These are phyloP conservation scores for Lamproptera curius DNA, from an alignment of 2,888 invertebrate genomes.

Conservation along the genomic window DNA sequence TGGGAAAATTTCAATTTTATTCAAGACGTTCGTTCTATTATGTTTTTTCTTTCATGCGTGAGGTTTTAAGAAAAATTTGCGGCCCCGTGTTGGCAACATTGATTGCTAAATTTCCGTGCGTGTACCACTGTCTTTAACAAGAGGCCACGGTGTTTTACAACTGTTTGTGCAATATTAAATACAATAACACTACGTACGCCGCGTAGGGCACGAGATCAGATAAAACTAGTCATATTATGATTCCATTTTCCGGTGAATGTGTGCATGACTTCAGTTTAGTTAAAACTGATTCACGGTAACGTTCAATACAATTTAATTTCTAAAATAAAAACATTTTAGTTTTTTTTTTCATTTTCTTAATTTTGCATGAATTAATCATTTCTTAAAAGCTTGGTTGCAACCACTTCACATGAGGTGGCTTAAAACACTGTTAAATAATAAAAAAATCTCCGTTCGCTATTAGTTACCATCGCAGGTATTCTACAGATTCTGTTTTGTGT, in stretches of 20 bases:
- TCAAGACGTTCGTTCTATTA: neutral
- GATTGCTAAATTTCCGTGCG: conserved; percentile 26
- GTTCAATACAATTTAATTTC: no score
- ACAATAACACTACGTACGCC: conserved; percentile 25
- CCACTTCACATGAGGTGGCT: no score
- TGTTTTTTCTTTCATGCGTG: conserved; percentile 21
- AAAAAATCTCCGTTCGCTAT: no score
- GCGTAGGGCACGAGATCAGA: conserved; percentile 14
- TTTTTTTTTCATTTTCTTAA: no score
- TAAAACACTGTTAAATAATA: no score
- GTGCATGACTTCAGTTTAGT: no score
- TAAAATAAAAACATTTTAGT: no score
- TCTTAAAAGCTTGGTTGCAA: no score
- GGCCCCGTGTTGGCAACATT: conserved; percentile 21
- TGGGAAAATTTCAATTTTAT: neutral
- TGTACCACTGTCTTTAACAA: conserved; percentile 23
- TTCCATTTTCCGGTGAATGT: neutral
- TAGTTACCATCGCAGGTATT: no score
- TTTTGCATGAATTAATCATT: no score
- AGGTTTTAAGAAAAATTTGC: conserved; percentile 18
- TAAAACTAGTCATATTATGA: neutral
- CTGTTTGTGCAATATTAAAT: conserved; percentile 27
- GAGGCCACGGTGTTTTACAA: conserved; percentile 24
- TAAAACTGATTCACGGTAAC: no score
- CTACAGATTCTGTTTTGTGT: no score